Percentiles rank a stretch among this genome's conserved stretches.
phyloP scores from a whole-genome alignment of 2,797 vertebrate genomes.

The Iguana delicatissima region DNA sequence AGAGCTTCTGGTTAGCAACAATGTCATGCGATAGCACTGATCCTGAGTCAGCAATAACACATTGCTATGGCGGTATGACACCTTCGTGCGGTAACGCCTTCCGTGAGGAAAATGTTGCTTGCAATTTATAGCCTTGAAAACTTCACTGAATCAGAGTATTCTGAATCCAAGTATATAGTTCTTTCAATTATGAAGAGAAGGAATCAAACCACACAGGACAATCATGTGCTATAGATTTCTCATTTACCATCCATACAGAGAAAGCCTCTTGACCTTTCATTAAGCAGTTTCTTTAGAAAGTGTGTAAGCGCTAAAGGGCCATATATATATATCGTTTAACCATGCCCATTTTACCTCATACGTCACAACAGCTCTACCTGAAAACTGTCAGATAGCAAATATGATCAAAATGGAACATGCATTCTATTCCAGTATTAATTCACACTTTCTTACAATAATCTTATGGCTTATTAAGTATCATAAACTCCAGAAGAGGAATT shows the following conservation, averaged over 20 bases:
- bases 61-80: too few species aligned
- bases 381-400: background rate
- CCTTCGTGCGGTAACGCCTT: too few species aligned
- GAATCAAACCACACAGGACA: too few species aligned
- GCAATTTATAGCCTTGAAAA: background rate
- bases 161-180: background rate
- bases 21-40: too few species aligned
- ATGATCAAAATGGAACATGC: background rate
- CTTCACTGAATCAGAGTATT: conserved; percentile 19
- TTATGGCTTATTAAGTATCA: background rate
- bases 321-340: background rate
- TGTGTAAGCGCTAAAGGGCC: background rate
- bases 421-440: background rate
- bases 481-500: background rate
- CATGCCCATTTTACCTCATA: background rate
- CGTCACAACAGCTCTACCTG: background rate
- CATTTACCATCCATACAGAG: background rate
- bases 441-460: background rate
- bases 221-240: background rate
- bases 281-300: background rate
- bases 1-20: too few species aligned
- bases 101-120: conserved; percentile 6
- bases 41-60: too few species aligned
- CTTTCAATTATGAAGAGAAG: background rate
- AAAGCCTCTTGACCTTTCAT: background rate